Conservation (phyloP, 2,888 invertebrate species). For the Xiphydria camelus region DNA sequence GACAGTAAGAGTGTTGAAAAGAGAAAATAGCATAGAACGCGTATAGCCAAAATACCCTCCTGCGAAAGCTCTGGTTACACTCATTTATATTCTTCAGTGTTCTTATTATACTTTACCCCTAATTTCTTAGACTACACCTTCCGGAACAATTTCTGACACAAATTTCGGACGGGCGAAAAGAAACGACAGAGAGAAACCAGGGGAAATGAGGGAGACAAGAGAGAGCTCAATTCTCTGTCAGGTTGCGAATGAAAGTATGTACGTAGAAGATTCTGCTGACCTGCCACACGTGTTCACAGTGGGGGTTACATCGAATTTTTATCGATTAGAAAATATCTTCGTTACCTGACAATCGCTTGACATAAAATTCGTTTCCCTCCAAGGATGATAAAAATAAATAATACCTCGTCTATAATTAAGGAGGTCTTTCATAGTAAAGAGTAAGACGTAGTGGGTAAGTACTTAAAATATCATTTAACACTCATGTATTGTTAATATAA, state of each 20-base stretch:
- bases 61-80: conserved; percentile 31
- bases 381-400: conserved; percentile 11
- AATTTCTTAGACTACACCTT: conserved; percentile 36
- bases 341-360: conserved; percentile 9
- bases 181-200: neutral
- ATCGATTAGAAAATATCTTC: conserved; percentile 8
- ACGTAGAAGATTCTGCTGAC: too few relatives aligned
- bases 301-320: too few relatives aligned
- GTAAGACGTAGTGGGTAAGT: too few relatives aligned
- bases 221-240: neutral
- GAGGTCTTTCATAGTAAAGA: too few relatives aligned
- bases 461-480: too few relatives aligned
- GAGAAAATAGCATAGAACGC: too few relatives aligned
- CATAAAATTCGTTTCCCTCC: conserved; percentile 12
- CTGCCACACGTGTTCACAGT: too few relatives aligned
- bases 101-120: conserved; percentile 28
- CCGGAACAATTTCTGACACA: conserved; percentile 43
- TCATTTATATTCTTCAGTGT: conserved; percentile 21
- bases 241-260: too few relatives aligned
- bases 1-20: too few relatives aligned
- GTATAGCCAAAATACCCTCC: conserved; percentile 30
- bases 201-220: neutral
- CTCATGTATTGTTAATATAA: too few relatives aligned
- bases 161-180: conserved; percentile 13
- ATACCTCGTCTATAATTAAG: too few relatives aligned